phyloP scores from a whole-genome alignment of 2,113 vertebrate species.

The Sula dactylatra region DNA sequence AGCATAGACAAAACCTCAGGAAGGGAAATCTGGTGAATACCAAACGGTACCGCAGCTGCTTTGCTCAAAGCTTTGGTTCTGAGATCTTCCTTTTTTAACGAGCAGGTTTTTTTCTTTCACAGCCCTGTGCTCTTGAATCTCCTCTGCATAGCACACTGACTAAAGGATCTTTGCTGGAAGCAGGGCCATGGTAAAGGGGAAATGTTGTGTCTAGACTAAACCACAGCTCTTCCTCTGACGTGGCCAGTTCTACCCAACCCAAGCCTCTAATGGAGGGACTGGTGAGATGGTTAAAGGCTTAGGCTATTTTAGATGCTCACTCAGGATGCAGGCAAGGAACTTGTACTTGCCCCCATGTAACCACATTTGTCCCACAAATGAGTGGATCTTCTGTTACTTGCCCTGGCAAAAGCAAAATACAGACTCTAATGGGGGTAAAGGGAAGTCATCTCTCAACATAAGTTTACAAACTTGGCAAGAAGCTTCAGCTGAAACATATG shows the following conservation, averaged over 20 bases:
- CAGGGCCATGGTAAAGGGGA: neutral
- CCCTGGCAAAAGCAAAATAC: neutral
- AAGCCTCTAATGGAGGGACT: neutral
- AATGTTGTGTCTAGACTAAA: constrained; percentile 52
- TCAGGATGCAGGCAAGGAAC: neutral
- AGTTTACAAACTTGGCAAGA: neutral
- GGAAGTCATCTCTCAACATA: neutral
- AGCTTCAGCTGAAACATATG: neutral
- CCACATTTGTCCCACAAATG: neutral
- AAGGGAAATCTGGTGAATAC: neutral
- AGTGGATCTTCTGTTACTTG: neutral
- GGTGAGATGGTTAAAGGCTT: neutral
- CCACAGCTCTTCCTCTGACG: neutral
- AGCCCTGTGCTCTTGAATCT: neutral
- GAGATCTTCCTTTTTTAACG: neutral
- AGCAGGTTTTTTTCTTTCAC: neutral
- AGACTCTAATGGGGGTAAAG: neutral
- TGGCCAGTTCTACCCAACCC: neutral
- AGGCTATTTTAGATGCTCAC: neutral
- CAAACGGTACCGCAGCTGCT: neutral
- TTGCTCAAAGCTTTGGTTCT: neutral
- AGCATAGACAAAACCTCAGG: neutral
- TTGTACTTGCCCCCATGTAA: neutral
- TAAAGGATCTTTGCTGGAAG: neutral
- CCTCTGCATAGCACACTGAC: neutral